Evolutionary conservation across 1,140 invertebrate genomes (phyloP).

Genomic region (Psilanteris sp.): DNA sequence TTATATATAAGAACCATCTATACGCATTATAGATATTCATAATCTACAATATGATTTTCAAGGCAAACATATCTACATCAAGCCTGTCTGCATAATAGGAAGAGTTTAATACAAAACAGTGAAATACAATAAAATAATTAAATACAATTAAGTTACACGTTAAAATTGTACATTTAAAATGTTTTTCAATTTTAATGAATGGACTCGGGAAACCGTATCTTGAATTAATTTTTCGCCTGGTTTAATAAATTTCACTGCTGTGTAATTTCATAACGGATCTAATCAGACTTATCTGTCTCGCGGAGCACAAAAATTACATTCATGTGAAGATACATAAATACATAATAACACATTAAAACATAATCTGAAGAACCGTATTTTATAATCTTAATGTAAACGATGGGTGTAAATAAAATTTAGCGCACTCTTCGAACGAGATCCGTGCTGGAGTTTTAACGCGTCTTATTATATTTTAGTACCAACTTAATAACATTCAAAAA

Average conservation of each 20-base stretch:
- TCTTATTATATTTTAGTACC: conserved; percentile 1
- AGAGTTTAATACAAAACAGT: no score
- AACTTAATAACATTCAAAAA: conserved; percentile 6
- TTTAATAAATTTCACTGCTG: conserved; percentile 51
- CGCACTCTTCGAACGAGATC: conserved; percentile 1
- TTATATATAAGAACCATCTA: no score
- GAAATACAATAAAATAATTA: not conserved
- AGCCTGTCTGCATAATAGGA: no score
- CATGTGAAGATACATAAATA: conserved; percentile 40
- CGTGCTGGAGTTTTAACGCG: not conserved
- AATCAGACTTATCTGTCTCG: conserved; percentile 48
- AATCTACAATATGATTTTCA: no score
- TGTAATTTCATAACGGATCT: conserved; percentile 52
- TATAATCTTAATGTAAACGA: conserved; percentile 29
- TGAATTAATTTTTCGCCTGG: conserved; percentile 22
- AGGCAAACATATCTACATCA: no score
- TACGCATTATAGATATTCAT: no score
- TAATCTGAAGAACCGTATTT: conserved; percentile 37
- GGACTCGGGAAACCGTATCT: conserved; percentile 15
- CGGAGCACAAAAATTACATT: conserved; percentile 35
- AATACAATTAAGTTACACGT: not conserved
- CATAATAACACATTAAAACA: conserved; percentile 40
- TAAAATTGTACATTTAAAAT: no score
- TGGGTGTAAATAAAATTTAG: conserved; percentile 10
- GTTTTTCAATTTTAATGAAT: conserved; percentile 26